Conservation (phyloP, 2,888 invertebrate species). For the Latheticus oryzae region DNA sequence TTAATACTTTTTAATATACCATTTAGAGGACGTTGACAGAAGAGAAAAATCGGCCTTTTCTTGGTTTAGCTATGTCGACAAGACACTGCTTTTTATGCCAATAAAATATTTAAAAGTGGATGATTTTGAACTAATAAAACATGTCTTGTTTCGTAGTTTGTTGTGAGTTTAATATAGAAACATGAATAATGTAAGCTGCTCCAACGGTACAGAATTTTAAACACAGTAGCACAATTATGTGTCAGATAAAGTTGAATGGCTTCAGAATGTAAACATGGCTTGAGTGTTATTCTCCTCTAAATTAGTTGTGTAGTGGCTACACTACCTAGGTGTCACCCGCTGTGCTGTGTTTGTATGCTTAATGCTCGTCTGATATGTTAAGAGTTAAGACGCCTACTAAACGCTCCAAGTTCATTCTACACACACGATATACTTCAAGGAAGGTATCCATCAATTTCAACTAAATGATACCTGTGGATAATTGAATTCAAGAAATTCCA, state of each 20-base stretch:
- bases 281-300: conserved; percentile 18
- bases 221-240: conserved; percentile 19
- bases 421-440: conserved; percentile 7
- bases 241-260: conserved; percentile 36
- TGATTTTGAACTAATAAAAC: too few relatives aligned
- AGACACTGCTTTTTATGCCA: too few relatives aligned
- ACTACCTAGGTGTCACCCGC: conserved; percentile 31
- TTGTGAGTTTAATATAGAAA: too few relatives aligned
- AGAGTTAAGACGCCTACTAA: conserved; percentile 31
- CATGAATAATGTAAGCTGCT: too few relatives aligned
- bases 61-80: too few relatives aligned
- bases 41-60: too few relatives aligned
- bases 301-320: conserved; percentile 28
- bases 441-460: conserved; percentile 24
- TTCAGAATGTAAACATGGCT: conserved; percentile 25
- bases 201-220: conserved; percentile 6
- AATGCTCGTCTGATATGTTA: conserved; percentile 23
- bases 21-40: too few relatives aligned
- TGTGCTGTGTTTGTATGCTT: conserved; percentile 35
- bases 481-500: conserved; percentile 16
- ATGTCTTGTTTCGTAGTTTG: too few relatives aligned
- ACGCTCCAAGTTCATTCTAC: conserved; percentile 19
- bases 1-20: too few relatives aligned
- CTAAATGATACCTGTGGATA: conserved; percentile 10
- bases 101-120: too few relatives aligned